phyloP scores from a whole-genome alignment of 2,888 invertebrate species.

The Abscondita cerata region DNA sequence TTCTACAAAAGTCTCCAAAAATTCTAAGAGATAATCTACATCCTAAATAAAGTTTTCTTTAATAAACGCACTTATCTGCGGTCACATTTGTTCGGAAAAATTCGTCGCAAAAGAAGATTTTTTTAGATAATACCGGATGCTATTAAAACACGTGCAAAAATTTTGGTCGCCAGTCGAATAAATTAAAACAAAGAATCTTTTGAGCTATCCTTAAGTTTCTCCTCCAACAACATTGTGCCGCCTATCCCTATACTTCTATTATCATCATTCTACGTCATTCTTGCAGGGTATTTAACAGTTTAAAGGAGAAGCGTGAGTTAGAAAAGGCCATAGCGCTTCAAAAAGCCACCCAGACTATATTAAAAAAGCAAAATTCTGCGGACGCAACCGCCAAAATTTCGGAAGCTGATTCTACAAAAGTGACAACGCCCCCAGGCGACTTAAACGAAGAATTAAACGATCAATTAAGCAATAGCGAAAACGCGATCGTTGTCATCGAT shows the following conservation, averaged over 20 bases:
- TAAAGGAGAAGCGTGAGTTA: constrained; percentile 49
- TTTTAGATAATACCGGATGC: too few species aligned
- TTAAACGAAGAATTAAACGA: constrained; percentile 42
- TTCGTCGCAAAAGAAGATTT: too few species aligned
- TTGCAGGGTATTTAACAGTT: constrained; percentile 54
- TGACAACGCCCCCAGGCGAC: constrained; percentile 14
- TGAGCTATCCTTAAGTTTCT: too few species aligned
- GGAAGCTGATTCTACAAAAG: constrained; percentile 18
- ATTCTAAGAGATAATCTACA: too few species aligned
- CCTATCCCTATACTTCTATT: background rate
- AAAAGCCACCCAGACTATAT: constrained; percentile 35
- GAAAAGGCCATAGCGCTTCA: constrained; percentile 40
- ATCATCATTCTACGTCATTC: background rate
- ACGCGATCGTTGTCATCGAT: constrained; percentile 43
- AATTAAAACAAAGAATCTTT: too few species aligned
- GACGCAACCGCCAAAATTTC: constrained; percentile 10
- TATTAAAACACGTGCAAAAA: too few species aligned
- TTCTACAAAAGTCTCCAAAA: too few species aligned
- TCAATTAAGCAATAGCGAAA: constrained; percentile 59
- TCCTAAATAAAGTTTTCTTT: too few species aligned
- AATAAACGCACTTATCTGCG: too few species aligned
- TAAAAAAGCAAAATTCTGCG: constrained; percentile 25
- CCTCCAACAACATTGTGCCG: background rate
- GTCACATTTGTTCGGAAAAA: too few species aligned
- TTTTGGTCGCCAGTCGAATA: too few species aligned